These are phyloP conservation scores for Drosophila gaucha DNA, from an alignment of 2,888 invertebrate genomes.

Conservation along the genomic window DNA sequence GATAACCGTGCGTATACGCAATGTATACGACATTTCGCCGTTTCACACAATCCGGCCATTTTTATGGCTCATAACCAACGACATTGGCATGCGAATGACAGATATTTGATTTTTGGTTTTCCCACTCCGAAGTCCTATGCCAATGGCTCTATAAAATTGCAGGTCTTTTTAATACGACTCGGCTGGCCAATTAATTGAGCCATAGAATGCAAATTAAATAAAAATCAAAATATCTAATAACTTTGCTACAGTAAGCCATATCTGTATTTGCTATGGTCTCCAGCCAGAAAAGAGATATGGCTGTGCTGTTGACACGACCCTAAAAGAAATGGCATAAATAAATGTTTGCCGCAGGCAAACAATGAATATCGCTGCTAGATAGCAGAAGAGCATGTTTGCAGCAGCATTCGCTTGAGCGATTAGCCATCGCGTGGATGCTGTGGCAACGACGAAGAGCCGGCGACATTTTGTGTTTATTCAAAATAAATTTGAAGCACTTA, in stretches of 20 bases:
- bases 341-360: constrained; percentile 57
- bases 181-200: constrained; percentile 58
- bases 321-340: constrained; percentile 31
- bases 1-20: constrained; percentile 63
- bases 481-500: constrained; percentile 56
- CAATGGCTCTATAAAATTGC: constrained; percentile 21
- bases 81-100: constrained; percentile 58
- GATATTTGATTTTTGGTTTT: constrained; percentile 43
- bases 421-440: constrained; percentile 21
- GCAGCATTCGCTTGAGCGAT: constrained; percentile 2
- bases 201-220: constrained; percentile 57
- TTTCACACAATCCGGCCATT: constrained; percentile 29
- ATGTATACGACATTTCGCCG: constrained; percentile 35
- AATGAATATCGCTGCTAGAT: constrained; percentile 26
- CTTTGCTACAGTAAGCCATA: constrained; percentile 2
- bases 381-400: background rate
- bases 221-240: constrained; percentile 27
- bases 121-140: constrained; percentile 11
- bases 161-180: constrained; percentile 13
- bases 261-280: constrained; percentile 1
- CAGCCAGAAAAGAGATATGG: background rate
- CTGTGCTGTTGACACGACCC: constrained; percentile 25
- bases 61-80: constrained; percentile 67
- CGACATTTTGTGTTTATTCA: constrained; percentile 57
- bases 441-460: constrained; percentile 26